Evolutionary conservation across 2,888 invertebrate genomes (phyloP).

Genomic region (Halocaridina rubra): DNA sequence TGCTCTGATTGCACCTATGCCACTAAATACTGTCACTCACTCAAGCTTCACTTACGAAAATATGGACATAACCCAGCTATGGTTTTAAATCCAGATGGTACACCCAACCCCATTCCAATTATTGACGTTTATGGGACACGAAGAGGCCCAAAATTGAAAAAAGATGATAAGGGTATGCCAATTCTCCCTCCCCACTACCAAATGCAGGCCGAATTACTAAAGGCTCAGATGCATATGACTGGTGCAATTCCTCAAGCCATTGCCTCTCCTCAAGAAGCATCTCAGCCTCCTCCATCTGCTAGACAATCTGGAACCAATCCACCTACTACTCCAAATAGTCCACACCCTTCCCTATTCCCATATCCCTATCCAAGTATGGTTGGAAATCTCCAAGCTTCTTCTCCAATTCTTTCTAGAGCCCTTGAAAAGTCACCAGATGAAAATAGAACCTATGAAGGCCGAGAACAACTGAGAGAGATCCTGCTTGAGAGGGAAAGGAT

Average conservation of each 20-base stretch:
- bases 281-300: constrained; percentile 58
- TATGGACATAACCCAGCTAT: constrained; percentile 91
- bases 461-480: constrained; percentile 49
- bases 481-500: constrained; percentile 24
- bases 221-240: constrained; percentile 50
- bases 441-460: constrained; percentile 25
- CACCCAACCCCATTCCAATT: constrained; percentile 86
- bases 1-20: constrained; percentile 95
- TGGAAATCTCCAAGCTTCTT: constrained; percentile 32
- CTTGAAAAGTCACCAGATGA: constrained; percentile 35
- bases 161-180: constrained; percentile 65
- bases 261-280: constrained; percentile 10
- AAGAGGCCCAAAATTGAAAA: constrained; percentile 80
- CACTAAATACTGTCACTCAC: constrained; percentile 97
- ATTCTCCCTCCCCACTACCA: constrained; percentile 62
- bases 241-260: constrained; percentile 13
- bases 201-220: constrained; percentile 29
- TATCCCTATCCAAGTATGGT: constrained; percentile 28
- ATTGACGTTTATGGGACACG: constrained; percentile 92
- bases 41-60: constrained; percentile 94
- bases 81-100: constrained; percentile 89
- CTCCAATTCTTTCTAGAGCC: constrained; percentile 47
- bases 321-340: background rate
- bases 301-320: constrained; percentile 40
- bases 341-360: constrained; percentile 37